A percentile compares a stretch with the other conserved stretches of the same genome.
phyloP scores from a whole-genome alignment of 2,888 invertebrate species.

The Invenusta paracnida region DNA sequence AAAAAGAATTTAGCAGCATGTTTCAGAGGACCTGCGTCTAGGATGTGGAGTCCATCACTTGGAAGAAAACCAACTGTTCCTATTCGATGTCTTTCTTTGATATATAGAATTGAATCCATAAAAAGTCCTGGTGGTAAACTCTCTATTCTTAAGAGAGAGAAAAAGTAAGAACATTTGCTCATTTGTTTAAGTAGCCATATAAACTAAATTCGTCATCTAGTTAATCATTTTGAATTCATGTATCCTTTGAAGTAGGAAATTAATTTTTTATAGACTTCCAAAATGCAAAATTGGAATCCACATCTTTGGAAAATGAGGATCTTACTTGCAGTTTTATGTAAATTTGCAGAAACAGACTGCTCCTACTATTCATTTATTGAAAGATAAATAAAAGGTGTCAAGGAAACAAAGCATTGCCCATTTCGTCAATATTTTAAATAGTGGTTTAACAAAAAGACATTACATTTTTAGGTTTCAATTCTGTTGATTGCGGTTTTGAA shows the following conservation, averaged over 20 bases:
- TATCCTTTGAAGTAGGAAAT: too few relatives aligned
- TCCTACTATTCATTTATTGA: too few relatives aligned
- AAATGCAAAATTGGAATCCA: too few relatives aligned
- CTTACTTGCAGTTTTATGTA: too few relatives aligned
- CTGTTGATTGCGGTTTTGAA: constrained; percentile 34
- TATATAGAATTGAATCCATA: background rate
- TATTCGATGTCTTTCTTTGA: background rate
- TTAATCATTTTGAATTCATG: too few relatives aligned
- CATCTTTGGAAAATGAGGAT: too few relatives aligned
- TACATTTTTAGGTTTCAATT: background rate
- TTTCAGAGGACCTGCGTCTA: background rate
- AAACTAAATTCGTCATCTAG: too few relatives aligned
- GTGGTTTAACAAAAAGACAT: too few relatives aligned
- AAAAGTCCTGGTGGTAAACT: background rate
- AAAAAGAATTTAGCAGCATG: background rate
- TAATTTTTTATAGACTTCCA: too few relatives aligned
- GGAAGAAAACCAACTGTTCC: background rate
- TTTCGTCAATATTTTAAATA: background rate
- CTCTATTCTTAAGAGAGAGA: background rate
- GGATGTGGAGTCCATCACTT: constrained; percentile 3
- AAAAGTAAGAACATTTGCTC: constrained; percentile 9
- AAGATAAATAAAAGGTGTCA: too few relatives aligned
- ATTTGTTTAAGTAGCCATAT: too few relatives aligned
- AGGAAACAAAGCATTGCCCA: background rate
- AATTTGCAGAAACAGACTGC: too few relatives aligned